These are phyloP conservation scores for Drepana arcuata DNA, from an alignment of 1,140 invertebrate genomes.

Conservation along the genomic window DNA sequence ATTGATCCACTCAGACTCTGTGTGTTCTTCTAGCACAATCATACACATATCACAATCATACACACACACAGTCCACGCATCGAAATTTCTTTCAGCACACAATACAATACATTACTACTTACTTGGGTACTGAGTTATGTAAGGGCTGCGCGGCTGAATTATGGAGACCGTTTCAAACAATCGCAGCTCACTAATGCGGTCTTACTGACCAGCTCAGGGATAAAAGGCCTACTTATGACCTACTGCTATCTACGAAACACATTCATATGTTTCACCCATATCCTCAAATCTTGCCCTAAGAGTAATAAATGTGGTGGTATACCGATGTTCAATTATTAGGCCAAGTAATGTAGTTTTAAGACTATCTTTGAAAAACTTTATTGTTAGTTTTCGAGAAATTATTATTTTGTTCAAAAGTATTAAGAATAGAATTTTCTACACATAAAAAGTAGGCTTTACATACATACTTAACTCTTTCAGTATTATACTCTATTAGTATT, in stretches of 20 bases:
- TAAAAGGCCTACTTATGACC: conserved; percentile 11
- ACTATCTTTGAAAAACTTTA: not conserved
- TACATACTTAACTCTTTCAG: too few species aligned
- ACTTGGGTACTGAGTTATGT: conserved; percentile 13
- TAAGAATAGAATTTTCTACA: too few species aligned
- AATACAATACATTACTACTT: conserved; percentile 10
- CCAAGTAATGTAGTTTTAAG: not conserved
- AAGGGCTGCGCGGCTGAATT: conserved; percentile 15
- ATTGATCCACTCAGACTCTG: too few species aligned
- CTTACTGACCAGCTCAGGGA: conserved; percentile 9
- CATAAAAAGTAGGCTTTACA: too few species aligned
- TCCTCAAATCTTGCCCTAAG: conserved; percentile 20
- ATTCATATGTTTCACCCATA: conserved; percentile 33
- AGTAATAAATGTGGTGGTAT: conserved; percentile 1
- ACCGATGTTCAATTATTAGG: not conserved
- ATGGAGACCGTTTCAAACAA: conserved; percentile 22
- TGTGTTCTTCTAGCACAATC: too few species aligned
- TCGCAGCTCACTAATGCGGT: conserved; percentile 9
- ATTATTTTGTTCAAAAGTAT: too few species aligned
- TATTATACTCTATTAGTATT: too few species aligned
- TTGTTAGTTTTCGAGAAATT: too few species aligned
- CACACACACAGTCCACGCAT: too few species aligned
- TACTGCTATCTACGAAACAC: conserved; percentile 24
- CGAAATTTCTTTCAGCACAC: too few species aligned
- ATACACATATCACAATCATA: too few species aligned